These are phyloP conservation scores for Tachina fera DNA, from an alignment of 2,888 invertebrate genomes.

Conservation along the genomic window DNA sequence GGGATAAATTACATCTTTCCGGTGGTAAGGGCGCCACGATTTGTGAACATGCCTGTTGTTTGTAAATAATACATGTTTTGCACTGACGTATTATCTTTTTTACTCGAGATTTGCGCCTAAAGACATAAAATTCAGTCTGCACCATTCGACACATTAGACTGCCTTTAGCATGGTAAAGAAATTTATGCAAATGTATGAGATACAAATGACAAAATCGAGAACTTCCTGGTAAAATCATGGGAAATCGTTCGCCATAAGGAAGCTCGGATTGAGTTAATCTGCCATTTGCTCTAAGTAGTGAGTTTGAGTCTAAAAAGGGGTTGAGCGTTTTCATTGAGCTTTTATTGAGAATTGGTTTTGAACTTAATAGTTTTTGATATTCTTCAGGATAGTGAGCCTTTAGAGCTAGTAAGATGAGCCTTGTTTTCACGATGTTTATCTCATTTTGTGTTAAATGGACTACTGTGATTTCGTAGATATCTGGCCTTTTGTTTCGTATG, in stretches of 20 bases:
- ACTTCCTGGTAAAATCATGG: slow-evolving; percentile 31
- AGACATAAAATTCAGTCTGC: not conserved
- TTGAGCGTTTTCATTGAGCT: slow-evolving; percentile 24
- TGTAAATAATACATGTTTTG: slow-evolving; percentile 10
- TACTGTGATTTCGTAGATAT: not conserved
- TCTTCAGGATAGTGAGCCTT: not conserved
- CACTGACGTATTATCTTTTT: slow-evolving; percentile 7
- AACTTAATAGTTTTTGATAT: not conserved
- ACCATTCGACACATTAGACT: not conserved
- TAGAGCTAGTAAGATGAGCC: not conserved
- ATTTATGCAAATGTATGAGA: not conserved
- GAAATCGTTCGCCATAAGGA: slow-evolving; percentile 25
- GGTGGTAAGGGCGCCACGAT: not conserved
- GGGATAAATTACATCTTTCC: no score
- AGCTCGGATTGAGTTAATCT: slow-evolving; percentile 9
- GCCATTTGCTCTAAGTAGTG: slow-evolving; percentile 34
- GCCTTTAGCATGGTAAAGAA: slow-evolving; percentile 1
- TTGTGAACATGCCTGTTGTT: slow-evolving; percentile 3
- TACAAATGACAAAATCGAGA: slow-evolving; percentile 30
- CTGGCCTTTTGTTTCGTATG: no score
- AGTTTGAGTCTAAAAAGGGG: slow-evolving; percentile 8
- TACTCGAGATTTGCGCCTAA: not conserved
- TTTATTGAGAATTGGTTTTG: not conserved
- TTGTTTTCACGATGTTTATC: not conserved
- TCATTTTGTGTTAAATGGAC: not conserved